These are phyloP conservation scores for Cryptocephalus moraei DNA, from an alignment of 2,888 invertebrate genomes.

Conservation along the genomic window DNA sequence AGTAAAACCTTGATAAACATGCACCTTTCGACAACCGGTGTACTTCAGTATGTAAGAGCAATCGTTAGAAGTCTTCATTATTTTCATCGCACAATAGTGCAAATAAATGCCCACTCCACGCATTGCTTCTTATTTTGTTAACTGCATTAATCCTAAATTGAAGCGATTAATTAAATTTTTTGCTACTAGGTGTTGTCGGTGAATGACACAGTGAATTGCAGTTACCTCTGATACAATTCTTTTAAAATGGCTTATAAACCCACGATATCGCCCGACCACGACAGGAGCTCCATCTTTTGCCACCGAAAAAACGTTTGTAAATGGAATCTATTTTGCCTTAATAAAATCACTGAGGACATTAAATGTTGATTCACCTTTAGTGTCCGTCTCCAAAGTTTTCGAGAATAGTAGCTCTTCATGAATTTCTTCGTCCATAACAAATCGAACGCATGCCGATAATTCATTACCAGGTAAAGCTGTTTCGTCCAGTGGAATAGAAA, in stretches of 20 bases:
- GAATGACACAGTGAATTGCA: conserved; percentile 3
- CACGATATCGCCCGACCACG: conserved; percentile 2
- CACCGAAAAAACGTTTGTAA: conserved; percentile 1
- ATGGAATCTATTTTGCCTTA: conserved; percentile 7
- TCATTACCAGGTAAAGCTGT: conserved; percentile 27
- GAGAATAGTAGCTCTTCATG: conserved; percentile 27
- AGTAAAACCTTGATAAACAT: conserved; percentile 10
- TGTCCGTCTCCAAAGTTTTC: conserved; percentile 27
- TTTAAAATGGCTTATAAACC: conserved; percentile 3
- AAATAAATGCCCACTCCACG: conserved; percentile 17
- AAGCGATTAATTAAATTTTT: conserved; percentile 2
- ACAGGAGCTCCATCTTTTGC: conserved; percentile 1
- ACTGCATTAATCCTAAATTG: neutral
- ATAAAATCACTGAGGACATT: conserved; percentile 9
- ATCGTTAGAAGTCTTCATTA: conserved; percentile 17
- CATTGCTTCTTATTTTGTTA: conserved; percentile 2
- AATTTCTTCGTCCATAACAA: conserved; percentile 37
- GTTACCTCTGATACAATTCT: neutral
- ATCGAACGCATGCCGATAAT: conserved; percentile 28
- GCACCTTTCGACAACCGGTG: conserved; percentile 19
- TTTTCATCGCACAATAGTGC: conserved; percentile 22
- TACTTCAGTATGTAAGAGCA: conserved; percentile 17
- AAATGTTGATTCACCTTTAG: conserved; percentile 30
- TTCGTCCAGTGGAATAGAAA: conserved; percentile 32
- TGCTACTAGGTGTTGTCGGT: conserved; percentile 3